Percentiles rank a stretch among this genome's conserved stretches.
These are phyloP conservation scores for Dinothrombium tinctorium DNA, from an alignment of 1,140 invertebrate genomes.

Conservation along the genomic window DNA sequence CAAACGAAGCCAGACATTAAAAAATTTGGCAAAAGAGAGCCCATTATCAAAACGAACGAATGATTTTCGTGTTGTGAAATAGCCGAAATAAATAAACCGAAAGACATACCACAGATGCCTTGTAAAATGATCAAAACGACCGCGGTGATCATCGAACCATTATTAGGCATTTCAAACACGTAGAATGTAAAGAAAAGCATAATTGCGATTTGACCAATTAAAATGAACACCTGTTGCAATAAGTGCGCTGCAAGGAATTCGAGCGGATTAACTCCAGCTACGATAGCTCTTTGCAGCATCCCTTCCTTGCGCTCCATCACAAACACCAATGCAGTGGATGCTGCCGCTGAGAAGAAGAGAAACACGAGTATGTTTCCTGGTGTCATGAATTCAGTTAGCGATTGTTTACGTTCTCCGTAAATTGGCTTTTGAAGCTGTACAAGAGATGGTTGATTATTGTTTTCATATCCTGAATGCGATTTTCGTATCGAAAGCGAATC, in stretches of 20 bases:
- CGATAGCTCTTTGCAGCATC: slow-evolving; percentile 60
- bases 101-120: slow-evolving; percentile 1
- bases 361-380: no score
- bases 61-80: slow-evolving; percentile 35
- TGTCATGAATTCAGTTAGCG: no score
- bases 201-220: slow-evolving; percentile 1
- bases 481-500: no score
- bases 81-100: slow-evolving; percentile 5
- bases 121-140: slow-evolving; percentile 5
- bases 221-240: slow-evolving; percentile 12
- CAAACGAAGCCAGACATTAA: slow-evolving; percentile 58
- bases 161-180: slow-evolving; percentile 3
- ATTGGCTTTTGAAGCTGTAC: no score
- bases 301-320: slow-evolving; percentile 78
- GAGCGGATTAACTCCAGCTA: slow-evolving; percentile 41
- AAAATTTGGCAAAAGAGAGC: slow-evolving; percentile 71
- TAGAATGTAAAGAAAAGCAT: slow-evolving; percentile 4
- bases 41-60: slow-evolving; percentile 69
- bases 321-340: slow-evolving; percentile 70
- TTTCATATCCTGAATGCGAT: no score
- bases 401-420: no score
- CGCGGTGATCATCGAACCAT: slow-evolving; percentile 6
- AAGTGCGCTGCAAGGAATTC: slow-evolving; percentile 7
- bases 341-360: no score
- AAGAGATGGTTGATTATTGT: no score